A percentile compares a stretch with the other conserved stretches of the same genome.
Conservation (phyloP, 2,888 invertebrate genomes). For the Heteromurus nitidus region DNA sequence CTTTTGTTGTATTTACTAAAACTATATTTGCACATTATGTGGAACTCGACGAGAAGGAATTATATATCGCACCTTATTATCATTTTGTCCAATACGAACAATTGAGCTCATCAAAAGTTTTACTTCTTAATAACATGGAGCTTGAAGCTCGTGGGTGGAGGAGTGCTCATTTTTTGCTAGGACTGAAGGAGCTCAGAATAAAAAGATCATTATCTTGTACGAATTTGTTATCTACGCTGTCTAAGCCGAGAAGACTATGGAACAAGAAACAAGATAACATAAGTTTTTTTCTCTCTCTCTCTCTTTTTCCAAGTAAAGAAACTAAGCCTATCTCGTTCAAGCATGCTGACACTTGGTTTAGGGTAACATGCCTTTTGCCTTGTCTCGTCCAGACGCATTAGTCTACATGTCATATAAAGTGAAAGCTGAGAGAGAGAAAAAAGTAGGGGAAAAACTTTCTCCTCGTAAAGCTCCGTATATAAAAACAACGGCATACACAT, state of each 20-base stretch:
- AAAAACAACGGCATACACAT: not conserved
- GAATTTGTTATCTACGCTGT: not conserved
- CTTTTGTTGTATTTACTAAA: too few species aligned
- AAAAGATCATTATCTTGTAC: conserved; percentile 2
- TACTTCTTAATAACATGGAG: not conserved
- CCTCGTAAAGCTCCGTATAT: not conserved
- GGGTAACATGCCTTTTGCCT: conserved; percentile 6
- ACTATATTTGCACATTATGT: too few species aligned
- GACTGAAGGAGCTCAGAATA: conserved; percentile 4
- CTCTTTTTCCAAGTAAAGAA: too few species aligned
- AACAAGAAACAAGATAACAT: too few species aligned
- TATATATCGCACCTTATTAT: too few species aligned
- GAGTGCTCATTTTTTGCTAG: too few species aligned
- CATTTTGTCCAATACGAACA: too few species aligned
- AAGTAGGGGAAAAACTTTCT: conserved; percentile 17
- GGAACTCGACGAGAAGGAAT: too few species aligned
- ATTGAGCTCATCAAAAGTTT: conserved; percentile 5
- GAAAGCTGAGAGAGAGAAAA: conserved; percentile 18
- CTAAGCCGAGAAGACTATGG: too few species aligned
- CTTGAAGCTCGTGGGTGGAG: not conserved
- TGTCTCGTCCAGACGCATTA: conserved; percentile 45
- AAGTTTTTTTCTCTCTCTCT: too few species aligned
- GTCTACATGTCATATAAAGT: conserved; percentile 41
- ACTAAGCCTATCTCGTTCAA: too few species aligned
- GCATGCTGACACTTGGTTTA: not conserved